A percentile compares a stretch with the other conserved stretches of the same genome.
Conservation (phyloP, 2,113 vertebrate genomes). For the Orientallactaga bullata region DNA sequence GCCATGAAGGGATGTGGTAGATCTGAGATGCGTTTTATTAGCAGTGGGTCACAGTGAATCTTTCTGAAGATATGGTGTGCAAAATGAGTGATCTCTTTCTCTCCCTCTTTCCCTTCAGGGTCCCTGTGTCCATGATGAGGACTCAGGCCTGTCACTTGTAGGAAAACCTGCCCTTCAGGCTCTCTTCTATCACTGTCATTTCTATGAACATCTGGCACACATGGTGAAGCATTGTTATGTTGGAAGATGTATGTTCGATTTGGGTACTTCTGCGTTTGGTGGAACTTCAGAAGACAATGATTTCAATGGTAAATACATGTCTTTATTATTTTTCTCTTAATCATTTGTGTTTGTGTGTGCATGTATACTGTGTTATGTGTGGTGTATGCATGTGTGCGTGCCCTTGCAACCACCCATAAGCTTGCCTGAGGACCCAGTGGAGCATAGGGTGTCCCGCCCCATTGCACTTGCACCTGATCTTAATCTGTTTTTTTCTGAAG, state of each 20-base stretch:
- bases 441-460: too few relatives aligned
- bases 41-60: background rate
- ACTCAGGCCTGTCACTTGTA: conserved; percentile 91
- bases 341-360: too few relatives aligned
- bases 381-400: too few relatives aligned
- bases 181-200: conserved; percentile 93
- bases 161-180: conserved; percentile 94
- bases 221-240: conserved; percentile 91
- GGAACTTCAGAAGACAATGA: conserved; percentile 36
- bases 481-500: too few relatives aligned
- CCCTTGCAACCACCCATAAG: too few relatives aligned
- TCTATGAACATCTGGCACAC: conserved; percentile 92
- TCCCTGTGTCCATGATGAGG: conserved; percentile 95
- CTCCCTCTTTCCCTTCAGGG: conserved; percentile 86
- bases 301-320: conserved; percentile 76
- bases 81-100: background rate
- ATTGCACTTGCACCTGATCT: too few relatives aligned
- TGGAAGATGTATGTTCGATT: conserved; percentile 89
- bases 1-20: rapidly evolving
- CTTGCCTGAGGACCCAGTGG: too few relatives aligned
- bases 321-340: background rate
- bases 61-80: background rate
- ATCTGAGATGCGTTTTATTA: background rate
- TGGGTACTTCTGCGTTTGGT: conserved; percentile 78
- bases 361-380: too few relatives aligned